Evolutionary conservation across 2,113 vertebrate species (phyloP).

Genomic region (Oncorhynchus masou): DNA sequence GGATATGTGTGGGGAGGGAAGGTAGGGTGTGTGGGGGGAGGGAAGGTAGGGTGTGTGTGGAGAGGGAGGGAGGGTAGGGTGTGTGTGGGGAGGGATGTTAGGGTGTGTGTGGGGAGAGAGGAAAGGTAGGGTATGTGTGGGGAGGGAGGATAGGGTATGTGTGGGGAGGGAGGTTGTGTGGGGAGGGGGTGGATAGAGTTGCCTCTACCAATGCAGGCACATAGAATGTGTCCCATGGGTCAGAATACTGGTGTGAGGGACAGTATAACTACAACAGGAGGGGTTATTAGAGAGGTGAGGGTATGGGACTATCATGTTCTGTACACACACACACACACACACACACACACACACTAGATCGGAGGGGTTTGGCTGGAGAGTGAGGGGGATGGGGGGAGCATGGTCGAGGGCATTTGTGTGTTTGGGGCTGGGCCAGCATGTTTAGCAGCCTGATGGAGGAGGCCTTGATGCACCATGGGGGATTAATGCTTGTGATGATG

Average conservation of each 20-base stretch:
- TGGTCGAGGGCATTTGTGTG: neutral
- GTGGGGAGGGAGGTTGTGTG: constrained; percentile 4
- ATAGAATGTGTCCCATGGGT: neutral
- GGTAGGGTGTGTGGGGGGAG: no score
- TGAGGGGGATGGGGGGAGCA: neutral
- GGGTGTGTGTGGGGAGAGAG: no score
- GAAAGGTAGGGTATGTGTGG: no score
- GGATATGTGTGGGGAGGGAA: no score
- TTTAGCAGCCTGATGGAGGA: constrained; percentile 53
- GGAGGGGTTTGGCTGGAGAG: no score
- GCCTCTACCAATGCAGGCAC: neutral
- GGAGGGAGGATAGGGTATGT: neutral
- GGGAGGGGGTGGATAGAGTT: constrained; percentile 25
- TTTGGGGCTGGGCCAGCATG: constrained; percentile 22
- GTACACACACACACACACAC: constrained; percentile 42
- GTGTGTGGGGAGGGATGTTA: no score
- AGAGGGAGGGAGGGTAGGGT: no score
- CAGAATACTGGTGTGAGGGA: constrained; percentile 29
- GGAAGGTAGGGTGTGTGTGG: no score
- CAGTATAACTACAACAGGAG: constrained; percentile 37
- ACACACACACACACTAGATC: neutral
- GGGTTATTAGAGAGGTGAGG: neutral
- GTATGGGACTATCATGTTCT: constrained; percentile 47
- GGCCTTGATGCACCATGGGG: constrained; percentile 48
- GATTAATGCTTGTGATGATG: constrained; percentile 54